Conservation (phyloP, 2,797 vertebrate genomes). For the Morelia viridis region DNA sequence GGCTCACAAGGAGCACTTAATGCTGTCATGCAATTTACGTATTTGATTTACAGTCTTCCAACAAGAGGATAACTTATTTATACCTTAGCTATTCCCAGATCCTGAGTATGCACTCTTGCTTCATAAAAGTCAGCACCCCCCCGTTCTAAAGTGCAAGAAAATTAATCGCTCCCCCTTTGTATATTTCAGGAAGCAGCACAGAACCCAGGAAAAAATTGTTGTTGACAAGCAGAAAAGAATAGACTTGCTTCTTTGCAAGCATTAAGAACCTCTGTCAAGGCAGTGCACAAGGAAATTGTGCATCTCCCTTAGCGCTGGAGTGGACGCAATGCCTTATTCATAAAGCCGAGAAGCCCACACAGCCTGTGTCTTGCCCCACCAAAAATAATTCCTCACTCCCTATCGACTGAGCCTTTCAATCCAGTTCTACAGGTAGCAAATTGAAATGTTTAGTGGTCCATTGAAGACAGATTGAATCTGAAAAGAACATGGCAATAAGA, state of each 20-base stretch:
- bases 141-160: neutral
- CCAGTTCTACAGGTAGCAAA: constrained; percentile 78
- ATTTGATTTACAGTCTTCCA: too few relatives aligned
- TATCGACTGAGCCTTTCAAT: constrained; percentile 69
- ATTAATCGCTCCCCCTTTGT: neutral
- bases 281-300: neutral
- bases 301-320: constrained; percentile 35
- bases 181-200: neutral
- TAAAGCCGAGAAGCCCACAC: constrained; percentile 44
- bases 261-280: constrained; percentile 34
- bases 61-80: neutral
- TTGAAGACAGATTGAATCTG: constrained; percentile 80
- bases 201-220: neutral
- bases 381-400: constrained; percentile 62
- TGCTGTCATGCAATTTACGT: neutral
- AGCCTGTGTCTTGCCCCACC: constrained; percentile 27
- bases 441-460: constrained; percentile 81
- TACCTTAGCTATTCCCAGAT: neutral
- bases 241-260: constrained; percentile 30
- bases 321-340: constrained; percentile 37
- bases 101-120: neutral
- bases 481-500: constrained; percentile 80
- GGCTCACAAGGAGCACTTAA: neutral
- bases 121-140: neutral
- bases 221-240: neutral